phyloP scores from a whole-genome alignment of 1,140 invertebrate genomes.

The Planococcus citri region DNA sequence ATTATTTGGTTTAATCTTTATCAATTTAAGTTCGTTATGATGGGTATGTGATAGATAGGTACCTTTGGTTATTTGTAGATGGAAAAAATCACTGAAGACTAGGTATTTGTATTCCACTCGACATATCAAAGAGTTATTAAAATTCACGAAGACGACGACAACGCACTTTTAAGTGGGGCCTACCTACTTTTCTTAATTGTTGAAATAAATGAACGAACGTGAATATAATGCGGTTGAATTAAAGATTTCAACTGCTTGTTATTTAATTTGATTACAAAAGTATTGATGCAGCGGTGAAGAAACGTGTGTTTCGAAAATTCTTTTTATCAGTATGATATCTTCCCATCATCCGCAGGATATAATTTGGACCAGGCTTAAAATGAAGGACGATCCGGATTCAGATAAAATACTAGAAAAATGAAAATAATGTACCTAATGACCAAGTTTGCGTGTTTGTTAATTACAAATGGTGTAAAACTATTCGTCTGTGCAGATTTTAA shows the following conservation, averaged over 20 bases:
- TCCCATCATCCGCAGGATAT: neutral
- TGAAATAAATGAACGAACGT: neutral
- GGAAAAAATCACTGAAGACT: too few relatives aligned
- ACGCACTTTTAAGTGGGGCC: neutral
- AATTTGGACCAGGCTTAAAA: neutral
- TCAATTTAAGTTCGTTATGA: too few relatives aligned
- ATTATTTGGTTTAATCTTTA: too few relatives aligned
- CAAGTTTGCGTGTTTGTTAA: neutral
- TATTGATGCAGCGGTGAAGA: neutral
- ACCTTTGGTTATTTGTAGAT: too few relatives aligned
- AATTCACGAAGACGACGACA: neutral
- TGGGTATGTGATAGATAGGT: too few relatives aligned
- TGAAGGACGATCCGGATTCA: neutral
- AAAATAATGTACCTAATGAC: neutral
- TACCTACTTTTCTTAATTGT: neutral
- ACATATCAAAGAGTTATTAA: neutral
- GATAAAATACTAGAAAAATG: neutral
- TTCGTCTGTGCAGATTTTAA: neutral
- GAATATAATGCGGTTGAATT: neutral
- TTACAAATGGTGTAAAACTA: neutral
- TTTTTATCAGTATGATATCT: neutral
- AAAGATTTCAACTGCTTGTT: neutral
- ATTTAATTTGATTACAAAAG: conserved; percentile 1
- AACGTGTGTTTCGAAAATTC: neutral
- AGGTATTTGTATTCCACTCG: neutral